These are phyloP conservation scores for Sciaenops ocellatus DNA, from an alignment of 2,797 vertebrate species.

Conservation along the genomic window DNA sequence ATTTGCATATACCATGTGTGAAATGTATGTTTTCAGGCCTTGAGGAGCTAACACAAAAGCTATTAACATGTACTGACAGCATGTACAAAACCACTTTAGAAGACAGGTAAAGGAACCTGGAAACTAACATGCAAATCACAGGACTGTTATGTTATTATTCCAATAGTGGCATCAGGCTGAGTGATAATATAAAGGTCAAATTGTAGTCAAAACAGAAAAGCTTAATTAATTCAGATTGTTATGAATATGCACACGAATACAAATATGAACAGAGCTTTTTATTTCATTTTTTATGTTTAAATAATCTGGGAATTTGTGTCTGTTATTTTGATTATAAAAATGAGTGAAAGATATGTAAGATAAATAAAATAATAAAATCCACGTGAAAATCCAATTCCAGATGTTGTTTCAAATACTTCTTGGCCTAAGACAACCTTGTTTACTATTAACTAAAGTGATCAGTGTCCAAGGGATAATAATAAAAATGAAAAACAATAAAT, in stretches of 20 bases:
- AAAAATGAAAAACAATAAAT: background rate
- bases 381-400: background rate
- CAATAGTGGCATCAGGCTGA: background rate
- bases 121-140: conserved; percentile 1
- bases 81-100: conserved; percentile 23
- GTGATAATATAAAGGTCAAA: background rate
- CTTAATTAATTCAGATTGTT: background rate
- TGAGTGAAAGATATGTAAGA: background rate
- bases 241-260: background rate
- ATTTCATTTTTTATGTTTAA: background rate
- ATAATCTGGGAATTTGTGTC: background rate
- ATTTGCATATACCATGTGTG: background rate
- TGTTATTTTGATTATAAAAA: background rate
- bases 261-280: background rate
- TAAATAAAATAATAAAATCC: background rate
- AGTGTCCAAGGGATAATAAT: background rate
- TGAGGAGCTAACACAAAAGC: conserved; percentile 9
- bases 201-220: background rate
- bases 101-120: background rate
- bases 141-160: background rate
- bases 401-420: background rate
- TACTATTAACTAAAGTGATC: background rate
- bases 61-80: conserved; percentile 2
- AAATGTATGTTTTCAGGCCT: conserved; percentile 4
- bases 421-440: background rate